Conservation (phyloP, 2,888 invertebrate genomes). For the Agrochola litura region DNA sequence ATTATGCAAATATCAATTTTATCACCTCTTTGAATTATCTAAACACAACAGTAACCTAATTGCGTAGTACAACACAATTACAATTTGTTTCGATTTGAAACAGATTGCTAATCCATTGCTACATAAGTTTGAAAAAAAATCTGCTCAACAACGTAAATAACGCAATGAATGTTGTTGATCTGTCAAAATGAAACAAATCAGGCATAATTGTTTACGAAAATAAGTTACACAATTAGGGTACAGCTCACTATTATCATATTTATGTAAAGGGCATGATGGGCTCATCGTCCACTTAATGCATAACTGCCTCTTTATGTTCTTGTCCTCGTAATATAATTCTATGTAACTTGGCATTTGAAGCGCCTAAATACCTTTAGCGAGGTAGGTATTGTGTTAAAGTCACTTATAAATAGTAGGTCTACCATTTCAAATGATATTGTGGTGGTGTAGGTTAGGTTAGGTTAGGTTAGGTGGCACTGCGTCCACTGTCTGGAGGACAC, state of each 20-base stretch:
- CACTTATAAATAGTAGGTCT: neutral
- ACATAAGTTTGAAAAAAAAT: too few species aligned
- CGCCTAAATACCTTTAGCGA: neutral
- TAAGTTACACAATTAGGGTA: too few species aligned
- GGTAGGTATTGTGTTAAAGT: conserved; percentile 3
- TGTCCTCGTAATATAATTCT: conserved; percentile 6
- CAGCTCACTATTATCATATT: conserved; percentile 16
- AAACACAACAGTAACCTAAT: neutral
- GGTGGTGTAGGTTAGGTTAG: neutral
- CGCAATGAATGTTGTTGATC: too few species aligned
- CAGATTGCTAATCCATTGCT: too few species aligned
- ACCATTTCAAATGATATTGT: neutral
- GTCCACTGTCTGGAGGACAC: too few species aligned
- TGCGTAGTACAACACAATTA: too few species aligned
- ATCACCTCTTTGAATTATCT: conserved; percentile 7
- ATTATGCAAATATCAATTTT: conserved; percentile 30
- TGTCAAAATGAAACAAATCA: too few species aligned
- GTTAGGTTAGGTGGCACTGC: too few species aligned
- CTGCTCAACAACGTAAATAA: too few species aligned
- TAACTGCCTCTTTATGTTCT: conserved; percentile 1
- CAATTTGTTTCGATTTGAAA: too few species aligned
- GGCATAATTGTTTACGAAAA: too few species aligned
- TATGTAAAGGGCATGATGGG: neutral
- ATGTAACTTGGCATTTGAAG: conserved; percentile 13
- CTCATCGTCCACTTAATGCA: conserved; percentile 2